These are phyloP conservation scores for Polydrusus pterygomalis DNA, from an alignment of 2,888 invertebrate genomes.

Conservation along the genomic window DNA sequence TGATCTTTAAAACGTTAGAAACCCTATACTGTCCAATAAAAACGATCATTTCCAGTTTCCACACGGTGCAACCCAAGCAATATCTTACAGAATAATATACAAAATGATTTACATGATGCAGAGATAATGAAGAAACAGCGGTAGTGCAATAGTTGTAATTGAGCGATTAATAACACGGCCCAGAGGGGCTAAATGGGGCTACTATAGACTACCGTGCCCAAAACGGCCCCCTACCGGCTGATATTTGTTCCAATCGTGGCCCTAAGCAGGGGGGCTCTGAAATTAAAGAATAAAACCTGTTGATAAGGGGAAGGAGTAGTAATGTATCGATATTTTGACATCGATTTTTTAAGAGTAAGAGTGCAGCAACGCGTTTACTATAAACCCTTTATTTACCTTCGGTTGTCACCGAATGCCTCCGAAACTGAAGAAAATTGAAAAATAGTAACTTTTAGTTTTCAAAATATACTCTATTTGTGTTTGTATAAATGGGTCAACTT, in stretches of 20 bases:
- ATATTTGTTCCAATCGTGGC: conserved; percentile 55
- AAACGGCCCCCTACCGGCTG: conserved; percentile 45
- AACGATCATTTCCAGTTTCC: background rate
- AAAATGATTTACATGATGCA: conserved; percentile 42
- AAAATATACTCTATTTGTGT: no score
- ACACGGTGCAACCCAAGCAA: conserved; percentile 16
- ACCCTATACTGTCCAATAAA: no score
- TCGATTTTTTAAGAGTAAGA: background rate
- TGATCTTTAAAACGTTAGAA: no score
- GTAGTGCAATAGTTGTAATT: conserved; percentile 56
- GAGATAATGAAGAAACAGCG: conserved; percentile 54
- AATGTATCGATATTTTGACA: conserved; percentile 18
- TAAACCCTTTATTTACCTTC: no score
- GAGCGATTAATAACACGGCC: conserved; percentile 63
- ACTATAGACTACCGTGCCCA: conserved; percentile 56
- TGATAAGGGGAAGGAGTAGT: conserved; percentile 24
- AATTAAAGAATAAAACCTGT: conserved; percentile 27
- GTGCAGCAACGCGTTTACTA: no score
- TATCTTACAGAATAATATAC: conserved; percentile 12
- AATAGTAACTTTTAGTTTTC: no score
- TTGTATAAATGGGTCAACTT: no score
- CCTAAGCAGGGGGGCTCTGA: conserved; percentile 48
- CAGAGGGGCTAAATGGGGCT: conserved; percentile 57
- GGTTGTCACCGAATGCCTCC: no score
- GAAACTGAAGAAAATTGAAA: no score